phyloP scores from a whole-genome alignment of 2,113 vertebrate species.

The Pollimyrus isidori region DNA sequence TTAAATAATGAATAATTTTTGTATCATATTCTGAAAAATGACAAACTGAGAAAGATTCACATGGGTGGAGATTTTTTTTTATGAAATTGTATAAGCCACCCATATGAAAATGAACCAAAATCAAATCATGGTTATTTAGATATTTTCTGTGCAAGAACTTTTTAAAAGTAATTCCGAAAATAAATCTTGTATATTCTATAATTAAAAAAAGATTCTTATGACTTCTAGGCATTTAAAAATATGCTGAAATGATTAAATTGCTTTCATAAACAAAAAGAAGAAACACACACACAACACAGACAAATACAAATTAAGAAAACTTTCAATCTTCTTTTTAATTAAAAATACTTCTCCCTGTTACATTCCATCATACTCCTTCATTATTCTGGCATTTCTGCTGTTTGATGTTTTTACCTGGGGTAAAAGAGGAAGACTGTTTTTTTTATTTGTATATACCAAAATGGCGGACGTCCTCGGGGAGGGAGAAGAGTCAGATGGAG shows the following conservation, averaged over 20 bases:
- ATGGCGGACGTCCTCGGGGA: neutral
- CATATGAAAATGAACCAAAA: neutral
- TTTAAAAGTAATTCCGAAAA: neutral
- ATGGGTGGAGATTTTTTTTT: neutral
- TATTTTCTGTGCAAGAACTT: neutral
- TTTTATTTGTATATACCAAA: neutral
- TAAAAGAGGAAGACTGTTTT: neutral
- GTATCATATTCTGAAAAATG: neutral
- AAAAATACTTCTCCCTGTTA: neutral
- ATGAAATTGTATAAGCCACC: neutral
- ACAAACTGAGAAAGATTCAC: neutral
- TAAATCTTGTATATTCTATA: neutral
- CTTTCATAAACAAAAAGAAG: neutral
- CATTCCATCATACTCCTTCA: neutral
- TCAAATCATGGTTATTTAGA: neutral
- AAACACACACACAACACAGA: neutral
- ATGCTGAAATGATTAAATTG: neutral
- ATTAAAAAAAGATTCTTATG: neutral
- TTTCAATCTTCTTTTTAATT: constrained; percentile 5
- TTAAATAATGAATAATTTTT: neutral
- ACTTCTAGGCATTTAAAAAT: neutral
- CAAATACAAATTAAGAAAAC: neutral
- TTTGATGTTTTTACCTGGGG: neutral
- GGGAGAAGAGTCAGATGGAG: neutral
- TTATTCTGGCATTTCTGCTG: neutral